phyloP scores from a whole-genome alignment of 1,140 invertebrate species.

The Tenebrio molitor region DNA sequence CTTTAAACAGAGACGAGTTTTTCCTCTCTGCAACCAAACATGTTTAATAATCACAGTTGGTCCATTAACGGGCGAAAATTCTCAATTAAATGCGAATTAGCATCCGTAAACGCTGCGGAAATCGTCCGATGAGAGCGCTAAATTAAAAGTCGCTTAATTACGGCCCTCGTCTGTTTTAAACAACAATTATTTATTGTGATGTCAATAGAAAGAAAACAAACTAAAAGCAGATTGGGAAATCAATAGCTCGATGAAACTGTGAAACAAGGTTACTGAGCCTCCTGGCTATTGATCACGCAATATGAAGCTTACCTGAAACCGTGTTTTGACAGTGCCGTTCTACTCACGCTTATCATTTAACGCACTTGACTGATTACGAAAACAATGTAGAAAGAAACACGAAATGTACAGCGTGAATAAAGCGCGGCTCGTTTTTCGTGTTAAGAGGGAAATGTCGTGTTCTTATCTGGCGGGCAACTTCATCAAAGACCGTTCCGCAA shows the following conservation, averaged over 20 bases:
- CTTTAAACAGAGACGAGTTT: slow-evolving; percentile 33
- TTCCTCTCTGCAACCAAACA: slow-evolving; percentile 7
- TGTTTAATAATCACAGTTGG: slow-evolving; percentile 22
- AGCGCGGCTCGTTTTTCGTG: slow-evolving; percentile 27
- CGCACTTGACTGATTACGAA: slow-evolving; percentile 37
- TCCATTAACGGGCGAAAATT: slow-evolving; percentile 1
- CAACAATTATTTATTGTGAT: slow-evolving; percentile 39
- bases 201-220: slow-evolving; percentile 23
- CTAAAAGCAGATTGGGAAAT: slow-evolving; percentile 43
- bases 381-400: slow-evolving; percentile 33
- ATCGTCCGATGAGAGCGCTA: neutral
- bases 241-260: slow-evolving; percentile 26
- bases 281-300: slow-evolving; percentile 40
- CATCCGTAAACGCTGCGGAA: slow-evolving; percentile 15
- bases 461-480: slow-evolving; percentile 39
- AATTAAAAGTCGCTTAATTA: slow-evolving; percentile 37
- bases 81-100: slow-evolving; percentile 21
- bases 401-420: slow-evolving; percentile 28
- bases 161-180: neutral
- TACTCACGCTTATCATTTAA: slow-evolving; percentile 38
- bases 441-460: slow-evolving; percentile 31
- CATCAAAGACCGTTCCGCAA: slow-evolving; percentile 21
- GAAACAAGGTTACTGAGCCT: slow-evolving; percentile 31
- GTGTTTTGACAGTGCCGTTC: slow-evolving; percentile 30
- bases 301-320: slow-evolving; percentile 39